phyloP scores from a whole-genome alignment of 2,797 vertebrate genomes.

The Falco berigora region DNA sequence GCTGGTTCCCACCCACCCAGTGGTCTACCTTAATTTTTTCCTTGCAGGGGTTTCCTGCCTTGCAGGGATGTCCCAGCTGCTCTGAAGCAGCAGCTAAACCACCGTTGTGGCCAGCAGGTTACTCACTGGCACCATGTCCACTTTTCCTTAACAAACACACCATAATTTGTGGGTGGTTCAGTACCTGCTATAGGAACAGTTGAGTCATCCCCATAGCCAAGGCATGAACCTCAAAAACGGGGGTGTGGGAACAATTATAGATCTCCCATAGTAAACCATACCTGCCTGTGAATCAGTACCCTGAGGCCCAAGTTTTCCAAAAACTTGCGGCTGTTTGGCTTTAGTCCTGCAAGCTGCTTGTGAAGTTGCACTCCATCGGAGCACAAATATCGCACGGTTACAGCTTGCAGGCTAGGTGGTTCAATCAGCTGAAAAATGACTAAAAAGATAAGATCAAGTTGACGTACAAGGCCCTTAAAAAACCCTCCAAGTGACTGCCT shows the following conservation, averaged over 20 bases:
- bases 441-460: not conserved
- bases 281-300: not conserved
- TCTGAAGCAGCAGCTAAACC: not conserved
- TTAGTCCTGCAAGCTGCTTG: not conserved
- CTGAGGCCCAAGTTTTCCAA: not conserved
- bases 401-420: no score
- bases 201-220: not conserved
- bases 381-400: not conserved
- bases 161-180: not conserved
- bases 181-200: not conserved
- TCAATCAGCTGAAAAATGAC: not conserved
- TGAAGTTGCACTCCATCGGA: not conserved
- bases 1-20: not conserved
- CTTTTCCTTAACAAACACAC: not conserved
- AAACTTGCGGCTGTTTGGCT: not conserved
- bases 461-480: slow-evolving; percentile 88
- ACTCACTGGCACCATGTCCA: not conserved
- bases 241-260: not conserved
- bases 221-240: not conserved
- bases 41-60: not conserved
- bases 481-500: slow-evolving; percentile 88
- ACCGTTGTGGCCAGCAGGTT: not conserved
- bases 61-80: not conserved
- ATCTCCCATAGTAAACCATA: not conserved
- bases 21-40: not conserved